These are phyloP conservation scores for Uropsilus gracilis DNA, from an alignment of 2,113 vertebrate species.

Conservation along the genomic window DNA sequence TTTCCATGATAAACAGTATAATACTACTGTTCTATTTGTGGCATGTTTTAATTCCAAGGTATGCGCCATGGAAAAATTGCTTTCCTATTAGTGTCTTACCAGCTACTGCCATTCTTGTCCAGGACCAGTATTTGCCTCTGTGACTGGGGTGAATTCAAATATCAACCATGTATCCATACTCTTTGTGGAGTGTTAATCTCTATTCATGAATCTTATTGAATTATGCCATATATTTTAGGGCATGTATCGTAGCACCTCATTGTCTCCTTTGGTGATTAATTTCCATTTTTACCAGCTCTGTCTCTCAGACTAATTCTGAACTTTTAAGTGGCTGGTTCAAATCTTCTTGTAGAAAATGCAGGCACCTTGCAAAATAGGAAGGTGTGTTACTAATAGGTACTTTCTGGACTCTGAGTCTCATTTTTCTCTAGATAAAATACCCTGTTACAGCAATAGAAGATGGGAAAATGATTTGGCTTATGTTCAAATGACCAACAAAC, in stretches of 20 bases:
- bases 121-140: no score
- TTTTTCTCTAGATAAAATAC: neutral
- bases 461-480: neutral
- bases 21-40: neutral
- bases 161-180: accelerated
- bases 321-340: no score
- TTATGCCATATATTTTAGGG: neutral
- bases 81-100: neutral
- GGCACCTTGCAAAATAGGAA: neutral
- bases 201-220: neutral
- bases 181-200: neutral
- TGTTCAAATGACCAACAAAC: neutral
- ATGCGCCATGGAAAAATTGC: neutral
- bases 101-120: neutral
- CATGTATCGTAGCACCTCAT: neutral
- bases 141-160: neutral
- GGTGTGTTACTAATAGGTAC: neutral
- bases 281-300: neutral
- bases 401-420: neutral
- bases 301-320: neutral
- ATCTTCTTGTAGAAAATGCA: no score
- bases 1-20: neutral
- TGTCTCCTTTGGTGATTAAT: neutral
- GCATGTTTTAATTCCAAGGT: neutral
- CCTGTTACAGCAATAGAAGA: neutral